Evolutionary conservation across 2,113 vertebrate species (phyloP), one percentile per base, ranked within the genome.

Genomic region (Chaenocephalus aceratus): DNA sequence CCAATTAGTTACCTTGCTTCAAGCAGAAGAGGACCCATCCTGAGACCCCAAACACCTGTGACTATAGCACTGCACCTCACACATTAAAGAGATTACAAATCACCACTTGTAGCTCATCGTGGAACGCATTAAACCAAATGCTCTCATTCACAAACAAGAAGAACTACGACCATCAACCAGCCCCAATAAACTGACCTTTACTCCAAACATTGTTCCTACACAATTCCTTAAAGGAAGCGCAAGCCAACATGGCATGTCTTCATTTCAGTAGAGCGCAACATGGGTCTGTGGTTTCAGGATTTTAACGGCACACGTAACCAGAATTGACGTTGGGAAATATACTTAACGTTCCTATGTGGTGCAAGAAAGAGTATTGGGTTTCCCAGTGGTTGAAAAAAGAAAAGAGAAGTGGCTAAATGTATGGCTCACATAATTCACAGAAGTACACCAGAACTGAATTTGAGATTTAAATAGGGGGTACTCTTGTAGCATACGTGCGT

Each of bases 1-100:
- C 82, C 68, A 64, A 82, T 93, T 90, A 91, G 86, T 80, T 80
- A 87, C 84, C 86, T 84, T 30, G 53, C 23, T 68, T 63, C 77
- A 3, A 63, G 51, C 67, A 82, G 75, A 75, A 65, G 66, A 60
- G 49, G 48, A 67, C 61, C 4, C 68, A 49, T 59, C 80, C 26
- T 41, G 51, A 36, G 49, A 58, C 86, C 46, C 21, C 10, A 10
- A 52, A 83, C 71, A 82, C 75, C 75, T 79, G 78, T 16, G 65
- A 23, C 58, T 1, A 16, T 15, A 30, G 23, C 30, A 44, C 51
- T 1, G n/a, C 30, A 30, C 30, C 30, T 30, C 30, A 30, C 30
- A 4, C 13, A 45, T 9, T 52, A 12, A 52, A 11, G 0, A 0
- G 9, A 14, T 0, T 0, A 10, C 41, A 59, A 30, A 34, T 46